These are phyloP conservation scores for Pardosa pseudoannulata DNA, from an alignment of 2,888 invertebrate genomes.

Conservation along the genomic window DNA sequence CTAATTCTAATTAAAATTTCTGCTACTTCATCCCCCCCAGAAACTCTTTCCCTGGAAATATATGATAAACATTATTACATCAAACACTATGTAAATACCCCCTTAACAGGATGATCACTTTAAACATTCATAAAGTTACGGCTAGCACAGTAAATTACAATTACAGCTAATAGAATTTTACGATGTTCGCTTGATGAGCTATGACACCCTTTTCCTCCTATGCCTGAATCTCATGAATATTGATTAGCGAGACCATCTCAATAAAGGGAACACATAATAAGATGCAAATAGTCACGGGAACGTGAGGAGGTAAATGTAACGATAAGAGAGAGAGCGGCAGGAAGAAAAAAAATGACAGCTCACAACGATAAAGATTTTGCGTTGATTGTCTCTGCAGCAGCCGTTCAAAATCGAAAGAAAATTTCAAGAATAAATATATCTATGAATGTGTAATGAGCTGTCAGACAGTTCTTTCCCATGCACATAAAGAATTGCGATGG, in stretches of 20 bases:
- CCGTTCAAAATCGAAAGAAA: conserved; percentile 39
- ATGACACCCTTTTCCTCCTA: conserved; percentile 33
- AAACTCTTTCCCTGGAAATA: conserved; percentile 1
- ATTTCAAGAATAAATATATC: conserved; percentile 40
- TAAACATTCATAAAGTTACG: conserved; percentile 28
- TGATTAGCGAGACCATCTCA: conserved; percentile 40
- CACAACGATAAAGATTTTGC: conserved; percentile 24
- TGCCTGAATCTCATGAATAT: conserved; percentile 48
- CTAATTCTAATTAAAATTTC: no score
- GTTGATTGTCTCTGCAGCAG: conserved; percentile 43
- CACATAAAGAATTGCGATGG: no score
- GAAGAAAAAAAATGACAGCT: background rate
- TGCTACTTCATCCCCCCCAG: no score
- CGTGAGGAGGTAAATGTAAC: background rate
- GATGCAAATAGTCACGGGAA: conserved; percentile 44
- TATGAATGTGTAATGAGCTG: conserved; percentile 58
- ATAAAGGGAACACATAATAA: conserved; percentile 43
- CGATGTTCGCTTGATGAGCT: conserved; percentile 29
- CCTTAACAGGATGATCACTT: conserved; percentile 42
- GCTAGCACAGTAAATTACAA: conserved; percentile 40
- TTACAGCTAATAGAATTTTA: conserved; percentile 63
- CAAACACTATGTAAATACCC: conserved; percentile 29
- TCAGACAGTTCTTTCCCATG: conserved; percentile 18
- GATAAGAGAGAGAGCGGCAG: conserved; percentile 26
- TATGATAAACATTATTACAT: conserved; percentile 31